Evolutionary conservation across 2,888 invertebrate genomes (phyloP), one percentile per base, ranked within the genome.

Genomic region (Meteorus colon): DNA sequence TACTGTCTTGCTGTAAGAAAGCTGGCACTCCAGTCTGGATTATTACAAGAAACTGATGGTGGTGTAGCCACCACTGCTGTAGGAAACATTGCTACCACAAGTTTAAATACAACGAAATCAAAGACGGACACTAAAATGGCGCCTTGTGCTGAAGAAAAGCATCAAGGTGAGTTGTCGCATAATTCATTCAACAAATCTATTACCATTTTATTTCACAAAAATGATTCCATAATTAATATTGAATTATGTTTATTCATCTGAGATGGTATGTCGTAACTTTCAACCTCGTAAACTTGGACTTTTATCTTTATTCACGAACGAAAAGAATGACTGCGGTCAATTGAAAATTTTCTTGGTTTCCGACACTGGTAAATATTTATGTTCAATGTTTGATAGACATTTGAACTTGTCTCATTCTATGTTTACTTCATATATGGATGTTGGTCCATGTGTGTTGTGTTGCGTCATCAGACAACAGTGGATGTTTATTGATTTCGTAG

Each of bases 131-230:
- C 27, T 3, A 89, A 90, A 29, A 92, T 92, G 92, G 92, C 92
- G 85, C 92, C 92, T 67, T 90, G 91, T 71, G 91, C 90, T 85
- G 91, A 92, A 78, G 91, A 91, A 78, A 91, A 91, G 85, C 91
- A 91, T 85, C 91, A 92, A 82, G 88, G 89, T 87, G 82, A 82
- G 80, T 51, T 65, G 19, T 48, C 48, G 29, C 24, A 12, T 48
- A 4, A 68, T 12, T 31, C 3, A 45, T 45, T 67, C 12, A 45
- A 45, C 24, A 27, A 10, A 10, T 29, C 6, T 14, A 29, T 63
- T 16, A 27, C 4, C 19, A 34, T 27, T 27, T 63, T 29, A 34
- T 66, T 66, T n/a, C 31, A n/a, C n/a, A 37, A 8, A 16, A 41
- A 37, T 41, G 19, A 41, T 34, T 19, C 10, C 8, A 41, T 34